Conservation (phyloP, 2,113 vertebrate genomes). For the Motacilla tschutschensis region DNA sequence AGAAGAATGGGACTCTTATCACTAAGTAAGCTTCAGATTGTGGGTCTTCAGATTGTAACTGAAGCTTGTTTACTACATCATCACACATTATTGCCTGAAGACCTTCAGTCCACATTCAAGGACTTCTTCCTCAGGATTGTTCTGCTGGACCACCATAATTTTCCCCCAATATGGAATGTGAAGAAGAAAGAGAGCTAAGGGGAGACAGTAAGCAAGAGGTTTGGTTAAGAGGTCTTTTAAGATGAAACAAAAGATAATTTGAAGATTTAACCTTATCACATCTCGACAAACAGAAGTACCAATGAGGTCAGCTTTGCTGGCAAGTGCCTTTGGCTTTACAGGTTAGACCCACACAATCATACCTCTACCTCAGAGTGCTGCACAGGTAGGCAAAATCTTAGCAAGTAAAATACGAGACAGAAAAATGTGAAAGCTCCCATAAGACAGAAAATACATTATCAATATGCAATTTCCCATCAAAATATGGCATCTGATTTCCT, state of each 20-base stretch:
- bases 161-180: not conserved
- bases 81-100: not conserved
- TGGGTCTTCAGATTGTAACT: not conserved
- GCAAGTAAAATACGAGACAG: not conserved
- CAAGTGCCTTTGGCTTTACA: not conserved
- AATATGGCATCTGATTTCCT: not conserved
- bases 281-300: not conserved
- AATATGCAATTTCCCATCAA: constrained; percentile 31
- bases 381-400: not conserved
- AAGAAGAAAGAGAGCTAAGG: not conserved
- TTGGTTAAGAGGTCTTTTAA: not conserved
- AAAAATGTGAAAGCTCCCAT: not conserved
- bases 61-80: not conserved
- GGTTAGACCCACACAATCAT: not conserved
- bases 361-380: not conserved
- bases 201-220: not conserved
- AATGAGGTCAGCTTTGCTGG: not conserved
- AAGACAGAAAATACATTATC: constrained; percentile 34
- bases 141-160: not conserved
- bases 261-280: not conserved
- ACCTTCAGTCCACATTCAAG: not conserved
- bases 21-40: not conserved
- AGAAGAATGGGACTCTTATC: not conserved
- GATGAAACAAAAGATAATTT: not conserved
- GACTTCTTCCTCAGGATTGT: not conserved